Base-by-base conservation (phyloP, 2,888 invertebrate genomes). In the Hypomecis punctinalis region DNA sequence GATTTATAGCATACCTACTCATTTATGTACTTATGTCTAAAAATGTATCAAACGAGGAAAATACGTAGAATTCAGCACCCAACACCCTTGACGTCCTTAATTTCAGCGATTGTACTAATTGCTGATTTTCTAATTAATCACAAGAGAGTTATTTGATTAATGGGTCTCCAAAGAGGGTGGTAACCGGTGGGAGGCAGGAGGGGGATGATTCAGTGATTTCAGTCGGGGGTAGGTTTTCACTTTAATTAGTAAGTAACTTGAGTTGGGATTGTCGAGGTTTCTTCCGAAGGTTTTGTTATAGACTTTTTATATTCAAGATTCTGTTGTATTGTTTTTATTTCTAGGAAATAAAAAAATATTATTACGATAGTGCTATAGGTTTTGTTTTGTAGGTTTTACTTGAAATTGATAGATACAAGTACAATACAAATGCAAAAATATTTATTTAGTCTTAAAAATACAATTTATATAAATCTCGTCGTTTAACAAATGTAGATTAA, bases 61-160 rank as follows among this genome's bases (percentile, higher is more conserved):
- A 51, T 37, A 51, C 37, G 37, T 6, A 7, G 11, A 11, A n/a
- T 49, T 37, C 5, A 7, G 33, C 47, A 23, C 10, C 47, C 37
- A 4, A 37, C 6, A 35, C 57, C 57, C 40, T 35, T 47, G 48
- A 59, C 13, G 45, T 73, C 78, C 81, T 79, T 83, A 83, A 87
- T 84, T 84, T 83, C 75, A 74, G 79, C 83, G 77, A 85, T 86
- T 87, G 81, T 78, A 76, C 84, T 91, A 90, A 91, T 91, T 90
- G 83, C 89, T 84, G 86, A 90, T 91, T 91, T 88, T 83, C 86
- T 88, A 91, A 92, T 92, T 92, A 90, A 91, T 92, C 91, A 91
- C 89, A 68, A 75, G 83, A 80, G 86, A 83, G 85, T 87, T 83
- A 83, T 90, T 90, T 92, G 90, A 92, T 92, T 91, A 91, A 92